These are phyloP conservation scores for Tragelaphus scriptus DNA, from an alignment of 2,113 vertebrate species.

Conservation along the genomic window DNA sequence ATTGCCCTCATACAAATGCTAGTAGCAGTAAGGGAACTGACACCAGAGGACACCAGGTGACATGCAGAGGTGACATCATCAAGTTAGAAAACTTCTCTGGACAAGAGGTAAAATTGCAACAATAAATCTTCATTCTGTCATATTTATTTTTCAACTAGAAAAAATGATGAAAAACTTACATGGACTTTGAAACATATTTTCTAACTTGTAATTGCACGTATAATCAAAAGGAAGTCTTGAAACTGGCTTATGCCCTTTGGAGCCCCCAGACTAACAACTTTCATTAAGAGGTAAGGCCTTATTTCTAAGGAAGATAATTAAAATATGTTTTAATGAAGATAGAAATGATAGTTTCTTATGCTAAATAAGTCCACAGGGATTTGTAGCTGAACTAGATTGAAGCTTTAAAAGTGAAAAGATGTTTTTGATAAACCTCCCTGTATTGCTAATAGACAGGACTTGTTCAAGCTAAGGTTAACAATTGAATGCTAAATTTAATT, in stretches of 20 bases:
- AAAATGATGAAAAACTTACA: background rate
- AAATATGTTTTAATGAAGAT: slow-evolving; percentile 46
- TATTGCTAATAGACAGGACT: background rate
- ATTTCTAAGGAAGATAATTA: slow-evolving; percentile 62
- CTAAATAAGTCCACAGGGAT: slow-evolving; percentile 30
- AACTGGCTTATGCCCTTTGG: background rate
- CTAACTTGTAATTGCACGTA: background rate
- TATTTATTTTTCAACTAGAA: background rate
- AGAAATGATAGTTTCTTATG: slow-evolving; percentile 37
- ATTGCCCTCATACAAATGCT: background rate
- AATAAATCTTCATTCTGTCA: background rate
- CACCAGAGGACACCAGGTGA: background rate
- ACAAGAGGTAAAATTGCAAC: background rate
- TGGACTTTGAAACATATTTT: background rate
- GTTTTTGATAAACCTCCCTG: slow-evolving; percentile 50
- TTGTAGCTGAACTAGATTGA: slow-evolving; percentile 54
- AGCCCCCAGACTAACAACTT: slow-evolving; percentile 18
- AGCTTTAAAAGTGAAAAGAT: slow-evolving; percentile 37
- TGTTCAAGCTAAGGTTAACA: background rate
- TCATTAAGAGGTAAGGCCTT: slow-evolving; percentile 32
- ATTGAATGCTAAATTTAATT: slow-evolving; percentile 35
- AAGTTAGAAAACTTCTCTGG: background rate
- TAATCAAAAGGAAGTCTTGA: background rate
- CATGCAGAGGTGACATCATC: background rate
- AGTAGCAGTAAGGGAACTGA: background rate